Conservation (phyloP, 2,797 vertebrate genomes). For the Todus mexicanus region DNA sequence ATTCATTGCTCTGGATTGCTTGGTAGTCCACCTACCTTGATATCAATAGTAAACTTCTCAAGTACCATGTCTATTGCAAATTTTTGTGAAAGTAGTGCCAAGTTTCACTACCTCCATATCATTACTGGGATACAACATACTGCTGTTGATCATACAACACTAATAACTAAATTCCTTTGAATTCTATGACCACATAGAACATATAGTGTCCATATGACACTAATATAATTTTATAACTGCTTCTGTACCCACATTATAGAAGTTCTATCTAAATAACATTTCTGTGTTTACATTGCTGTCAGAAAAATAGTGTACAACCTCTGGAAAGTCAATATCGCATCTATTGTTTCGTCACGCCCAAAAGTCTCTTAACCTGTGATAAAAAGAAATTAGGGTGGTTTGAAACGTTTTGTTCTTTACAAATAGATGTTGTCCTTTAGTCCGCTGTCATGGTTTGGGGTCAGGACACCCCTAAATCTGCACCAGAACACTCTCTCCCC, state of each 20-base stretch:
- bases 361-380: background rate
- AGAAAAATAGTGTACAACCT: background rate
- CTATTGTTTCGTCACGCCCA: background rate
- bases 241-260: background rate
- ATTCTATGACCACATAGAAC: background rate
- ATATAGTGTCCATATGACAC: background rate
- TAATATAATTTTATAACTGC: background rate
- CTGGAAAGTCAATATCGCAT: background rate
- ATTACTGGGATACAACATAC: background rate
- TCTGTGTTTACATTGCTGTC: background rate
- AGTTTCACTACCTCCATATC: background rate
- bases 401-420: background rate
- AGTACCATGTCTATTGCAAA: background rate
- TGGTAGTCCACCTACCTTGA: background rate
- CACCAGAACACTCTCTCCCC: too few species aligned
- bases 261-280: background rate
- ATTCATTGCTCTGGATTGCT: background rate
- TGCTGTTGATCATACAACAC: too few species aligned
- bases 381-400: background rate
- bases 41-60: background rate
- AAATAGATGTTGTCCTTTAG: background rate
- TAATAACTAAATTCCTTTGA: too few species aligned
- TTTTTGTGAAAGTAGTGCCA: background rate
- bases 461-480: too few species aligned
- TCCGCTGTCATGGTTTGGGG: too few species aligned